A percentile compares a stretch with the other conserved stretches of the same genome.
phyloP scores from a whole-genome alignment of 1,140 invertebrate species.

The Onthophagus taurus region DNA sequence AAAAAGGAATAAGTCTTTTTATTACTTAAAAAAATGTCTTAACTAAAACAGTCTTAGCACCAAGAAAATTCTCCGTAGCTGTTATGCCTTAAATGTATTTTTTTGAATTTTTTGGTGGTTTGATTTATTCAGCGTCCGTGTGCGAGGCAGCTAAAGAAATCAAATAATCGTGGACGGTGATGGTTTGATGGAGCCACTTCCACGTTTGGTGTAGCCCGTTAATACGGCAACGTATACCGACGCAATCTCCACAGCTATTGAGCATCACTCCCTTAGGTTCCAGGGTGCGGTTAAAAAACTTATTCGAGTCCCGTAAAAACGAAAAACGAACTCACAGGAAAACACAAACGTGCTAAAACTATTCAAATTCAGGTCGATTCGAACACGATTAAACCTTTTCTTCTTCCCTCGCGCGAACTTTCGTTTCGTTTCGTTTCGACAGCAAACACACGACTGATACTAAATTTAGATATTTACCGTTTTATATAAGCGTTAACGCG shows the following conservation, averaged over 20 bases:
- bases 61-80: slow-evolving; percentile 14
- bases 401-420: no score
- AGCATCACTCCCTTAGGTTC: slow-evolving; percentile 60
- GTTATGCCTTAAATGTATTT: slow-evolving; percentile 23
- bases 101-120: slow-evolving; percentile 1
- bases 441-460: no score
- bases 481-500: no score
- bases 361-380: no score
- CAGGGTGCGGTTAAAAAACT: slow-evolving; percentile 22
- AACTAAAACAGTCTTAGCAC: slow-evolving; percentile 5
- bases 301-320: no score
- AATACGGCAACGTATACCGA: slow-evolving; percentile 75
- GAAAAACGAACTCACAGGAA: no score
- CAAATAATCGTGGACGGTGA: slow-evolving; percentile 74
- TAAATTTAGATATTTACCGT: no score
- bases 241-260: slow-evolving; percentile 71
- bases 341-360: no score
- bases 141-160: slow-evolving; percentile 66
- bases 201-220: slow-evolving; percentile 78
- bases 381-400: no score
- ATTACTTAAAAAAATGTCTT: slow-evolving; percentile 3
- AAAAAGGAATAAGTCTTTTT: neutral
- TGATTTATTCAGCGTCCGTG: slow-evolving; percentile 42
- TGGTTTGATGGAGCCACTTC: slow-evolving; percentile 87
- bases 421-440: no score